These are phyloP conservation scores for Procambarus clarkii DNA, from an alignment of 1,140 invertebrate genomes.

Conservation along the genomic window DNA sequence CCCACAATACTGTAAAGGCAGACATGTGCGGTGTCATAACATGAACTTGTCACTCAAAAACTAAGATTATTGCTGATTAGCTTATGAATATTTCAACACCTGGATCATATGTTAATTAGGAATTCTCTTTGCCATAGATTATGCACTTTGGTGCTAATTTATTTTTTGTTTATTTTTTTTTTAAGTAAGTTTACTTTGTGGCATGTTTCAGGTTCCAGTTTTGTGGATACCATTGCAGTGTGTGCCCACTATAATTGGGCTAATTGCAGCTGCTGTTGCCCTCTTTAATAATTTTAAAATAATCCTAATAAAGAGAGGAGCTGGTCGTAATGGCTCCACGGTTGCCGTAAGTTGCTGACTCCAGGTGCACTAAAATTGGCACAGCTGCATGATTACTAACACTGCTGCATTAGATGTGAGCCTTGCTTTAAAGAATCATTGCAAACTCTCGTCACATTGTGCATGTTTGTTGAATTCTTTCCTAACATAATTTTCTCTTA, in stretches of 20 bases:
- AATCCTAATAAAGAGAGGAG: constrained; percentile 58
- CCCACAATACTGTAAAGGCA: too few species aligned
- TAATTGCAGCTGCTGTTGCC: constrained; percentile 48
- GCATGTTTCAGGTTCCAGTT: constrained; percentile 50
- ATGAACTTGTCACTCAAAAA: too few species aligned
- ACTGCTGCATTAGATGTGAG: neutral
- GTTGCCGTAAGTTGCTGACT: constrained; percentile 59
- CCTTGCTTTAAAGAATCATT: neutral
- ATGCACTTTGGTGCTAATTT: neutral
- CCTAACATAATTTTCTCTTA: neutral
- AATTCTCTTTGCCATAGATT: neutral
- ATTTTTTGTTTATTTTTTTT: neutral
- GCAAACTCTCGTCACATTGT: neutral
- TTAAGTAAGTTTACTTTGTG: neutral
- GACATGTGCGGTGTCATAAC: too few species aligned
- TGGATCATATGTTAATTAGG: too few species aligned
- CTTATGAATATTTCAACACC: too few species aligned
- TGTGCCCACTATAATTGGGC: constrained; percentile 53
- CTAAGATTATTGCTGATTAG: too few species aligned
- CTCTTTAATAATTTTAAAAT: constrained; percentile 68
- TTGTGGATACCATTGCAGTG: constrained; percentile 54
- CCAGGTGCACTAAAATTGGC: constrained; percentile 1
- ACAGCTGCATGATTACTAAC: constrained; percentile 1
- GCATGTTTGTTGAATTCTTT: neutral
- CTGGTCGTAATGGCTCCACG: constrained; percentile 62